phyloP scores from a whole-genome alignment of 1,140 invertebrate species.

The Sarcophaga bullata region DNA sequence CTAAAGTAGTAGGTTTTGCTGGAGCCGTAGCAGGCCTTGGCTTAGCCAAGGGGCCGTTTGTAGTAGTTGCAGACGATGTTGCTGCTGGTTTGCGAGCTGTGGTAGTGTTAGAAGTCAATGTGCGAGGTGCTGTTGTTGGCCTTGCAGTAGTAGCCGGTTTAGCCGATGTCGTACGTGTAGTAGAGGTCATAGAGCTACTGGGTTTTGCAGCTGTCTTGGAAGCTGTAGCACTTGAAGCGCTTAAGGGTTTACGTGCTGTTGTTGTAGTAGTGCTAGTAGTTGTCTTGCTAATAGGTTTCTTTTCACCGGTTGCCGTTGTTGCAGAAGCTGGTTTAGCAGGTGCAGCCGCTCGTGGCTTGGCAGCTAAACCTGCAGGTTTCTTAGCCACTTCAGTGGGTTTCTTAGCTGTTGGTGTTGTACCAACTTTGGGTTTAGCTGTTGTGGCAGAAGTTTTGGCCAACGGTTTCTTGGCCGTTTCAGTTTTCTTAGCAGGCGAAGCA shows the following conservation, averaged over 20 bases:
- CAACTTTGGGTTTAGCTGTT: constrained; percentile 35
- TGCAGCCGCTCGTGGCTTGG: constrained; percentile 55
- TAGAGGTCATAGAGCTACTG: constrained; percentile 20
- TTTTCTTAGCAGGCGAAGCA: constrained; percentile 49
- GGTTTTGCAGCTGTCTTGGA: constrained; percentile 19
- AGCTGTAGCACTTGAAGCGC: constrained; percentile 41
- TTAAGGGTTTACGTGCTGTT: constrained; percentile 45
- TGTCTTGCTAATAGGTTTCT: constrained; percentile 44
- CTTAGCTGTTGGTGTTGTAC: constrained; percentile 39
- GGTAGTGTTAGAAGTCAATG: constrained; percentile 46
- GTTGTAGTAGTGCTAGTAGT: constrained; percentile 41
- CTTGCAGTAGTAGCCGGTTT: constrained; percentile 35
- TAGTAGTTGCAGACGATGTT: constrained; percentile 12
- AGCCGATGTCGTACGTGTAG: constrained; percentile 47
- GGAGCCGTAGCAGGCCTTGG: constrained; percentile 41
- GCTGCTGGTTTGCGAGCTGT: constrained; percentile 44
- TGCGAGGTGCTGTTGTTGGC: constrained; percentile 44
- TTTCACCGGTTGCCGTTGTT: not conserved
- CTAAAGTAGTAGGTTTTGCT: constrained; percentile 51
- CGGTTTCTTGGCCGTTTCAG: constrained; percentile 47
- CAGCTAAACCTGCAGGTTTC: constrained; percentile 43
- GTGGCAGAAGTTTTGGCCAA: constrained; percentile 33
- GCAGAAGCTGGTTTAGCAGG: constrained; percentile 45
- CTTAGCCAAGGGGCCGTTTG: constrained; percentile 42
- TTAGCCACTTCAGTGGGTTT: constrained; percentile 37